Conservation (phyloP, 2,113 vertebrate species). For the Cathartes aura region DNA sequence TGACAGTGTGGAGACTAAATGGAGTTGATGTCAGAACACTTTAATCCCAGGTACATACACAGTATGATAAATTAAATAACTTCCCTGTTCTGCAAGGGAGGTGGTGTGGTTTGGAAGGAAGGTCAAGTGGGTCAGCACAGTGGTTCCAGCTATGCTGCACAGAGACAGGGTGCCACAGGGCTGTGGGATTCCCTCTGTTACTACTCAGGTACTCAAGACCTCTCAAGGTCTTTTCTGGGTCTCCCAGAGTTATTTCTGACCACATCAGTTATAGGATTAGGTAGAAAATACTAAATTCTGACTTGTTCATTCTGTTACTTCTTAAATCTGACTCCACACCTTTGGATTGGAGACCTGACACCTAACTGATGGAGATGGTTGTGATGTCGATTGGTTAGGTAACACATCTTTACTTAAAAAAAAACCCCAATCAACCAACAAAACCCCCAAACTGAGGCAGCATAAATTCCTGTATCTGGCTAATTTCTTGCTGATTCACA, state of each 20-base stretch:
- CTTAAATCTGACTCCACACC: neutral
- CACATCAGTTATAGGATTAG: neutral
- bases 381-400: neutral
- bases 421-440: accelerated
- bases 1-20: neutral
- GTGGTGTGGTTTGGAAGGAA: neutral
- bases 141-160: neutral
- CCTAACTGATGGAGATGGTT: neutral
- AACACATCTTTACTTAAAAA: neutral
- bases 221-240: neutral
- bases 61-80: neutral
- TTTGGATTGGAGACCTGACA: neutral
- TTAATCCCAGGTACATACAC: too few relatives aligned
- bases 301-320: neutral
- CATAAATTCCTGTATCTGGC: neutral
- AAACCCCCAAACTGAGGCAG: neutral
- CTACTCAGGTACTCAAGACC: neutral
- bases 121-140: neutral
- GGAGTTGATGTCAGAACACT: neutral
- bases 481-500: neutral
- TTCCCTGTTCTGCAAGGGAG: neutral
- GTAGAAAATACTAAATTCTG: neutral
- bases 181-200: accelerated
- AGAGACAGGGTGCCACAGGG: neutral
- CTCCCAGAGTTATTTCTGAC: neutral